Evolutionary conservation across 1,140 invertebrate species (phyloP).

Genomic region (Anoplophora glabripennis): DNA sequence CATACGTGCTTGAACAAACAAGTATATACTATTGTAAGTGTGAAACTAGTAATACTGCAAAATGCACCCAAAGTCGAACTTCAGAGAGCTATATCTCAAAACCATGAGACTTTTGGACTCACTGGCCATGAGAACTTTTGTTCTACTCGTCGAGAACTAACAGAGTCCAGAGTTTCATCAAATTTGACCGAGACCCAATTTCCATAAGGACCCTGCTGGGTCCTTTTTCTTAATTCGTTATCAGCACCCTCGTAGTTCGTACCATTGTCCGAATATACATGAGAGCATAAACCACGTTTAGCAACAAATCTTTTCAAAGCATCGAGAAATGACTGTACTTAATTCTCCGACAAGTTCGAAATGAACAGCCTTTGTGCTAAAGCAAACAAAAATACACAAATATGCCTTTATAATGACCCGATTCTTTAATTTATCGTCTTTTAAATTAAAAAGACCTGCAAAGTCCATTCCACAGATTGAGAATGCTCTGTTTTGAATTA

Average conservation of each 20-base stretch:
- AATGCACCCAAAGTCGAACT: too few relatives aligned
- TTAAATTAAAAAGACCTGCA: conserved; percentile 44
- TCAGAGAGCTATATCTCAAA: too few relatives aligned
- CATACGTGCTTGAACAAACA: too few relatives aligned
- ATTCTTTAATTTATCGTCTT: conserved; percentile 34
- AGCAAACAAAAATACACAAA: conserved; percentile 46
- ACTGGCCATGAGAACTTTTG: too few relatives aligned
- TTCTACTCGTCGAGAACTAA: too few relatives aligned
- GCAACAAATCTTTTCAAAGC: conserved; percentile 37
- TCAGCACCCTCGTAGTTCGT: conserved; percentile 17
- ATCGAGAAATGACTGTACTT: conserved; percentile 33
- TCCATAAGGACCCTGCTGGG: too few relatives aligned
- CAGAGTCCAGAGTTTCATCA: too few relatives aligned
- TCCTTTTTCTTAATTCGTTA: not conserved
- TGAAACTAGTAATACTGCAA: too few relatives aligned
- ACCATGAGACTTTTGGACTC: too few relatives aligned
- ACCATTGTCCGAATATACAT: conserved; percentile 26
- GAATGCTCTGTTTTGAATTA: conserved; percentile 39
- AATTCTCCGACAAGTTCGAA: conserved; percentile 46
- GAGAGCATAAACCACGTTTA: not conserved
- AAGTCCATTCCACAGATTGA: conserved; percentile 45
- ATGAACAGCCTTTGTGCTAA: conserved; percentile 48
- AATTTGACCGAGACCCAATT: too few relatives aligned
- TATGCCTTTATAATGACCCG: conserved; percentile 45
- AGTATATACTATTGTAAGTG: too few relatives aligned